These are phyloP conservation scores for Atta texana DNA, from an alignment of 1,140 invertebrate species.

Conservation along the genomic window DNA sequence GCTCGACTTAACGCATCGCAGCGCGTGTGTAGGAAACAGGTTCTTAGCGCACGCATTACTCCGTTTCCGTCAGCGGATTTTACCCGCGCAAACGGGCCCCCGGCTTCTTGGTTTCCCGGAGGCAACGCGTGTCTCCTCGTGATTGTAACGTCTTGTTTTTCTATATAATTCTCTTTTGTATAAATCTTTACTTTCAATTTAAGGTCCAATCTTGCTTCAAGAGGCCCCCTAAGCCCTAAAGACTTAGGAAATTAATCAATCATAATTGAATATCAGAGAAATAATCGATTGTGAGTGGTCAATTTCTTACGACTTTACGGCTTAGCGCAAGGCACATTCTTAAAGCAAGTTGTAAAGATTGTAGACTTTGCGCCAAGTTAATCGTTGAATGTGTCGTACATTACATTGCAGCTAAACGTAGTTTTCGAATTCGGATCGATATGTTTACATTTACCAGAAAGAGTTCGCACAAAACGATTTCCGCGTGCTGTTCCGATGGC, in stretches of 20 bases:
- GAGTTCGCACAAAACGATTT: neutral
- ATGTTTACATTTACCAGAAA: neutral
- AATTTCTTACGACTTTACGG: too few relatives aligned
- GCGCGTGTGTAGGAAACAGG: constrained; percentile 73
- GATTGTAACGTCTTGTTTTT: neutral
- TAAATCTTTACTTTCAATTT: neutral
- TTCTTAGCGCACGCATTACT: constrained; percentile 68
- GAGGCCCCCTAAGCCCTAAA: too few relatives aligned
- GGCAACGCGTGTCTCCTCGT: neutral
- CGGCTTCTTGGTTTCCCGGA: neutral
- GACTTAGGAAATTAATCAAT: too few relatives aligned
- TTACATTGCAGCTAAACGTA: neutral
- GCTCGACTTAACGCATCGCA: constrained; percentile 70
- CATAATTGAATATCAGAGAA: too few relatives aligned
- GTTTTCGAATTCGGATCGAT: neutral
- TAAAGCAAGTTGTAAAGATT: too few relatives aligned
- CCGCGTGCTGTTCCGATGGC: neutral
- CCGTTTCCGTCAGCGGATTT: constrained; percentile 51
- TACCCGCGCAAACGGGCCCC: constrained; percentile 19
- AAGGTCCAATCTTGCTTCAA: too few relatives aligned
- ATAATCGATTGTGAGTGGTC: too few relatives aligned
- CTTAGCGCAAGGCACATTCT: too few relatives aligned
- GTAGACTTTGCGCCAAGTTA: neutral
- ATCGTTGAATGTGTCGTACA: neutral
- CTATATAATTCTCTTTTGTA: neutral